Evolutionary conservation across 2,113 vertebrate genomes (phyloP).

Genomic region (Cairina moschata): DNA sequence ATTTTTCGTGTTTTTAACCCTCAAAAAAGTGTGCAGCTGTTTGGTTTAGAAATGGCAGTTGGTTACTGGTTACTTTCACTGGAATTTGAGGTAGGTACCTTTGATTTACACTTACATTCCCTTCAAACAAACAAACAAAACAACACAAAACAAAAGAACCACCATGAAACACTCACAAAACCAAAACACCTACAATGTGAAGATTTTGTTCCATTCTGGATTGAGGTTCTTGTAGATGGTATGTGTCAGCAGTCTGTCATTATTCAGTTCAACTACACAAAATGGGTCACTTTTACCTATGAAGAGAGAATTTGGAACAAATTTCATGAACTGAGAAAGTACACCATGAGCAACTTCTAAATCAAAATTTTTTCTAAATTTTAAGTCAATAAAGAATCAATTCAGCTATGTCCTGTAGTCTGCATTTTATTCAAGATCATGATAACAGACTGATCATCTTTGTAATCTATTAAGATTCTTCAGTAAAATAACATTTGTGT

Average conservation of each 20-base stretch:
- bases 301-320: conserved; percentile 45
- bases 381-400: background rate
- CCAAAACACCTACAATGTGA: conserved; percentile 91
- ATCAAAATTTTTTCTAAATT: background rate
- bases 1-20: background rate
- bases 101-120: rapidly evolving
- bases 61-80: background rate
- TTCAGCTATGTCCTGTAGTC: background rate
- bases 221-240: conserved; percentile 98
- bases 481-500: background rate
- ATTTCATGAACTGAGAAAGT: background rate
- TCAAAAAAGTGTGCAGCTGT: background rate
- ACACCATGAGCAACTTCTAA: background rate
- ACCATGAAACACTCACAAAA: background rate
- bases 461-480: background rate
- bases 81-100: background rate
- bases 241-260: conserved; percentile 95
- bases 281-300: conserved; percentile 98
- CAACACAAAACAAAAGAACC: background rate
- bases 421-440: background rate
- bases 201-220: conserved; percentile 98
- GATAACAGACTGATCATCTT: background rate
- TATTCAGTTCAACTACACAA: conserved; percentile 97
- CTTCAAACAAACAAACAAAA: background rate
- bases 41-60: background rate